phyloP scores from a whole-genome alignment of 2,797 vertebrate species.

The Vireo griseus region DNA sequence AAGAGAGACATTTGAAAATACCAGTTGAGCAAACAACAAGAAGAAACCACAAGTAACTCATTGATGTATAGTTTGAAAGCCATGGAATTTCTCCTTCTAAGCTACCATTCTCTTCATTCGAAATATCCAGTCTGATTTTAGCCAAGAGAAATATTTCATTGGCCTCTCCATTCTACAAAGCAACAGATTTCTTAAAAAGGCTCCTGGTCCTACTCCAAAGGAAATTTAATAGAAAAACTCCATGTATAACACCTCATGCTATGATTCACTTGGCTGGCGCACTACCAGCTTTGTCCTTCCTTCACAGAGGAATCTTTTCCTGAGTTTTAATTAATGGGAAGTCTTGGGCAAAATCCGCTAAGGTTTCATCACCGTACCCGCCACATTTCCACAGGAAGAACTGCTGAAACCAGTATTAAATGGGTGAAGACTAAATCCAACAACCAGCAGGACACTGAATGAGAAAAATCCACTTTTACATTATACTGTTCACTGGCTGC shows the following conservation, averaged over 20 bases:
- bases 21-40: neutral
- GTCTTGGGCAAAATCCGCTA: neutral
- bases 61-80: neutral
- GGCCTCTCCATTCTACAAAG: neutral
- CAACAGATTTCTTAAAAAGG: neutral
- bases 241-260: neutral
- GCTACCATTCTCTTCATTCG: neutral
- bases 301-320: neutral
- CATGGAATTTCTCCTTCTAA: constrained; percentile 14
- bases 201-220: neutral
- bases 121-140: constrained; percentile 12
- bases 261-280: neutral
- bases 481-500: neutral
- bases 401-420: neutral
- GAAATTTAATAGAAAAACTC: neutral
- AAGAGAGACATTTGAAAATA: constrained; percentile 24
- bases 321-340: neutral
- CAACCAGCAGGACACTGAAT: neutral
- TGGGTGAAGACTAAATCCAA: neutral
- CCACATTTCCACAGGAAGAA: neutral
- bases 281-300: neutral
- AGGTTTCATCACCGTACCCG: neutral
- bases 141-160: constrained; percentile 45
- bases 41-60: neutral
- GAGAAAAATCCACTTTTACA: neutral